Evolutionary conservation across 2,797 vertebrate genomes (phyloP).

Genomic region (Margarornis squamiger): DNA sequence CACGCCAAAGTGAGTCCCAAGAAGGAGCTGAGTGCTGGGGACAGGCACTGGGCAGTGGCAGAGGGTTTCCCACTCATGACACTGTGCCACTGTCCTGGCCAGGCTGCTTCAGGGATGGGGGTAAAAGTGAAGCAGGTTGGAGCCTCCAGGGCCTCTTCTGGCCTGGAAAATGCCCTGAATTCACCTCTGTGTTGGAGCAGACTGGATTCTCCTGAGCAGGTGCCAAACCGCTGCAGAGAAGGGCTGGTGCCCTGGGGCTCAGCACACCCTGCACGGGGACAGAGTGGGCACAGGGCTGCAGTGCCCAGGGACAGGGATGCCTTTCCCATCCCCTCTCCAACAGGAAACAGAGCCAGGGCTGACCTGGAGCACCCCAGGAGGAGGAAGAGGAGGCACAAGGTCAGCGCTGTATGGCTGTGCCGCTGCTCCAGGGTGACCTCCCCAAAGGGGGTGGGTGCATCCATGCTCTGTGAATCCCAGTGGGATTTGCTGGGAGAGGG

Average conservation of each 20-base stretch:
- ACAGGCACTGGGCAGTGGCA: background rate
- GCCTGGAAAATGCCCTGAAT: background rate
- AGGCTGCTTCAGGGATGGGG: rapidly evolving
- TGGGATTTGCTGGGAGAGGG: background rate
- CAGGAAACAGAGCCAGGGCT: background rate
- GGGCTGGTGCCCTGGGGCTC: background rate
- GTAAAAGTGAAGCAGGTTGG: background rate
- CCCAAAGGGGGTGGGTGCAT: rapidly evolving
- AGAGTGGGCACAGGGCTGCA: rapidly evolving
- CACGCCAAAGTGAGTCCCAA: rapidly evolving
- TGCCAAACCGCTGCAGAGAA: background rate
- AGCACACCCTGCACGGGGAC: rapidly evolving
- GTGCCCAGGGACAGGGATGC: background rate
- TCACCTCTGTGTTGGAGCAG: background rate
- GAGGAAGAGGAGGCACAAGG: background rate
- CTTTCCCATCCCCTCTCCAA: background rate
- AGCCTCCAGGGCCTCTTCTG: background rate
- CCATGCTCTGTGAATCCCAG: rapidly evolving
- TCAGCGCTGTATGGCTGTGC: rapidly evolving
- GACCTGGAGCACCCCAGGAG: background rate
- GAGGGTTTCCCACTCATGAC: background rate
- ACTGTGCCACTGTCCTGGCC: rapidly evolving
- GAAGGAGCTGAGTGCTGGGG: background rate
- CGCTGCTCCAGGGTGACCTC: background rate
- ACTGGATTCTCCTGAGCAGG: rapidly evolving